phyloP scores from a whole-genome alignment of 2,888 invertebrate genomes.

The Mesopsocus fuscifrons region DNA sequence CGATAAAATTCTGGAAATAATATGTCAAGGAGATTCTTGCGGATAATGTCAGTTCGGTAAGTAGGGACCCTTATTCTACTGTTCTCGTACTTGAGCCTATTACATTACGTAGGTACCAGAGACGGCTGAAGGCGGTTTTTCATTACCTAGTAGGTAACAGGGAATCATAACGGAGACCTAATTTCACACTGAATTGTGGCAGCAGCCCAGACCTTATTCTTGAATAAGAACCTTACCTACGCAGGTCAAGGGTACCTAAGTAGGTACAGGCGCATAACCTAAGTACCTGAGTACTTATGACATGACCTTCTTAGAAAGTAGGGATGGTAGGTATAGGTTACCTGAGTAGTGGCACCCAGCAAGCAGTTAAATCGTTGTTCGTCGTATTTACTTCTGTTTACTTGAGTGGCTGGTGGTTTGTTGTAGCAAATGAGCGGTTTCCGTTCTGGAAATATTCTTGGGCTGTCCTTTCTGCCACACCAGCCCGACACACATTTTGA shows the following conservation, averaged over 20 bases:
- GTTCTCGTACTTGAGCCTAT: too few relatives aligned
- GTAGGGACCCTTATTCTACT: too few relatives aligned
- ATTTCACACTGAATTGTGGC: too few relatives aligned
- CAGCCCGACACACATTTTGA: constrained; percentile 12
- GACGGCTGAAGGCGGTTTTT: too few relatives aligned
- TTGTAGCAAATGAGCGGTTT: constrained; percentile 25
- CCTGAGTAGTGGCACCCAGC: constrained; percentile 20
- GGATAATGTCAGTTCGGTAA: neutral
- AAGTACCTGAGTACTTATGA: too few relatives aligned
- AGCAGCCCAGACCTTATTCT: too few relatives aligned
- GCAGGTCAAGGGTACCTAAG: too few relatives aligned
- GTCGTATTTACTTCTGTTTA: constrained; percentile 23
- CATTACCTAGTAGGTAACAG: too few relatives aligned
- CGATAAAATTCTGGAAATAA: constrained; percentile 19
- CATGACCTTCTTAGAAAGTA: neutral
- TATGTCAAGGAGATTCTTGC: neutral
- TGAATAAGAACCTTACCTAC: too few relatives aligned
- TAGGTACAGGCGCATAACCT: too few relatives aligned
- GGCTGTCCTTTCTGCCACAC: constrained; percentile 15
- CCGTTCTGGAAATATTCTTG: constrained; percentile 14
- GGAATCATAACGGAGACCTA: too few relatives aligned
- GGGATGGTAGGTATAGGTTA: neutral
- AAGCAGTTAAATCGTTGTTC: constrained; percentile 22
- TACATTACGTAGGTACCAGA: too few relatives aligned
- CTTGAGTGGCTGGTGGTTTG: constrained; percentile 22